Evolutionary conservation across 1,140 invertebrate genomes (phyloP), one percentile per base, ranked within the genome.

Genomic region (Lepidurus couesii): DNA sequence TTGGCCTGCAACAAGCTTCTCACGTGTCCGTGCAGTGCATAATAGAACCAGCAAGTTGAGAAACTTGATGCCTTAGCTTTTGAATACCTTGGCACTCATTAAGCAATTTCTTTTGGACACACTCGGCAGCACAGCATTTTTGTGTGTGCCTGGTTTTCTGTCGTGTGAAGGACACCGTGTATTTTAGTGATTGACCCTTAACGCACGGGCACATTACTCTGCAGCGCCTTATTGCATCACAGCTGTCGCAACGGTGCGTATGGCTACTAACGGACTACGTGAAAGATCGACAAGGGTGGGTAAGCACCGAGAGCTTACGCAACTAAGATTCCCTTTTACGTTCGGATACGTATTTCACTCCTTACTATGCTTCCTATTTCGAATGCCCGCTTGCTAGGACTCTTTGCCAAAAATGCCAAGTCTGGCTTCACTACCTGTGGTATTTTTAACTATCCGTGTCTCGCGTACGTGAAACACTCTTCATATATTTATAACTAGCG

Each of bases 11-110:
- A 65, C 53, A 65, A 65, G 13, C 53, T 65, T 65, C 53, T 65
- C 53, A 65, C 53, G 53, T 65, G 53, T 65, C 53, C 53, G 53
- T 65, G 53, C 53, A 65, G 53, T 65, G 53, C 53, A 65, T 65
- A 65, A 65, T 65, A 21, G 16, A 65, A 65, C 53, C 21, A 65
- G 53, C 53, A 65, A 65, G 53, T 65, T 65, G 53, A 65, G 53
- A 65, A 65, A 65, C 53, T 65, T 21, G 53, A 65, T 65, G 53
- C 53, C 53, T n/a, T 21, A 65, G 53, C 53, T 65, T 65, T 65
- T 65, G 53, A 65, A 65, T 65, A 65, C 8, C 53, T 65, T 65
- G 53, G 53, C 53, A 65, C 53, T 65, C 53, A 65, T 65, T 65
- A 65, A 65, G 53, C 53, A 7, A 65, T 65, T 65, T 21, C 34